Conservation (phyloP, 2,797 vertebrate genomes). For the Brotula barbata region DNA sequence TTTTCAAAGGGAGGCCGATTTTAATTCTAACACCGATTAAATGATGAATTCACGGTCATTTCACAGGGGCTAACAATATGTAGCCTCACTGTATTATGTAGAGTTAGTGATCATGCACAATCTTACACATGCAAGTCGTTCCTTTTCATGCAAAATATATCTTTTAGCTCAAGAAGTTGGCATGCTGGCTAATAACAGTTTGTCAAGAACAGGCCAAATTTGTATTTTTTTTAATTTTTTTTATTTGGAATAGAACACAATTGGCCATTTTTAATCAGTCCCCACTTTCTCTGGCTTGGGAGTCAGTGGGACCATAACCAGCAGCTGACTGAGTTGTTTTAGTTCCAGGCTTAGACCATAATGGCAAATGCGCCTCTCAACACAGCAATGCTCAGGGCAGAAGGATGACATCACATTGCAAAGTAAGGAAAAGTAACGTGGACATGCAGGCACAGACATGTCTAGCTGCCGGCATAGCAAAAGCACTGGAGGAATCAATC, state of each 20-base stretch:
- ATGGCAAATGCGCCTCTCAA: conserved; percentile 48
- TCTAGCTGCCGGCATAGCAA: conserved; percentile 34
- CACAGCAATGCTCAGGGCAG: conserved; percentile 36
- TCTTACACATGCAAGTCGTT: no score
- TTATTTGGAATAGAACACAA: no score
- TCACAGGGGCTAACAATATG: no score
- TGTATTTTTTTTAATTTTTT: no score
- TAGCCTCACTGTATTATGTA: background rate
- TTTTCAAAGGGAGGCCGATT: conserved; percentile 3
- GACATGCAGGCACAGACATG: conserved; percentile 63
- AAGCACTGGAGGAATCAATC: conserved; percentile 24
- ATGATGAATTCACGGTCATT: no score
- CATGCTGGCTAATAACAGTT: background rate
- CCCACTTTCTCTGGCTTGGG: no score
- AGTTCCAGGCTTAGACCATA: conserved; percentile 46
- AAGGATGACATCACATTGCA: conserved; percentile 67
- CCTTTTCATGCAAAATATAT: no score
- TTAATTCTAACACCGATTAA: background rate
- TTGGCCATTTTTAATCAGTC: no score
- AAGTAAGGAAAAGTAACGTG: conserved; percentile 45
- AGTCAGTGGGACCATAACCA: conserved; percentile 44
- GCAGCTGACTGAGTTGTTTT: conserved; percentile 53
- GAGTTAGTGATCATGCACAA: no score
- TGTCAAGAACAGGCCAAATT: no score
- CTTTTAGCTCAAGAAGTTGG: background rate